Conservation (phyloP, 2,888 invertebrate species). For the Ectobius pallidus region DNA sequence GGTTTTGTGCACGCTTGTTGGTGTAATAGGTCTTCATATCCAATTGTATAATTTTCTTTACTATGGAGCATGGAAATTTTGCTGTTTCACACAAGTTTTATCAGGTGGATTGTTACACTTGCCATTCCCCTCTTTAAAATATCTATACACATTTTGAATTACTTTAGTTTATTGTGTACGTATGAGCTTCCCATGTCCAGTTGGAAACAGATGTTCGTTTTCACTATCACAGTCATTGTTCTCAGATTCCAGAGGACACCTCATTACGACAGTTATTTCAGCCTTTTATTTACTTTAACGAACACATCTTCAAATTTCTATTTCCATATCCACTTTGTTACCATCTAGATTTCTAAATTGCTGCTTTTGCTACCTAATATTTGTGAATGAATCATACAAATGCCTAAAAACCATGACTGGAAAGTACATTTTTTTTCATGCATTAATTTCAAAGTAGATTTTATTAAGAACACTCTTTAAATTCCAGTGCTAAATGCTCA, state of each 20-base stretch:
- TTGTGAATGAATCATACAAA: too few species aligned
- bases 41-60: not conserved
- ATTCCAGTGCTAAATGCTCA: too few species aligned
- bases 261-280: not conserved
- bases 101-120: not conserved
- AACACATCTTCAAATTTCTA: too few species aligned
- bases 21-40: not conserved
- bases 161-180: not conserved
- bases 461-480: too few species aligned
- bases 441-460: too few species aligned
- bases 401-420: too few species aligned
- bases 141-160: not conserved
- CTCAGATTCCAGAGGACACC: not conserved
- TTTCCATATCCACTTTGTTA: too few species aligned
- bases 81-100: not conserved
- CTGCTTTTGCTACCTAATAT: too few species aligned
- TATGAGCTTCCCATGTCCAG: not conserved
- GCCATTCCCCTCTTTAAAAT: too few species aligned
- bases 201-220: not conserved
- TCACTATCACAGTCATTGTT: conserved; percentile 6
- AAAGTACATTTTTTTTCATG: too few species aligned
- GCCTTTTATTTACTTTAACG: not conserved
- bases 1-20: not conserved
- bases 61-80: not conserved
- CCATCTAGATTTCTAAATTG: too few species aligned